Evolutionary conservation across 2,113 vertebrate genomes (phyloP).

Genomic region (Bagarius yarrelli): DNA sequence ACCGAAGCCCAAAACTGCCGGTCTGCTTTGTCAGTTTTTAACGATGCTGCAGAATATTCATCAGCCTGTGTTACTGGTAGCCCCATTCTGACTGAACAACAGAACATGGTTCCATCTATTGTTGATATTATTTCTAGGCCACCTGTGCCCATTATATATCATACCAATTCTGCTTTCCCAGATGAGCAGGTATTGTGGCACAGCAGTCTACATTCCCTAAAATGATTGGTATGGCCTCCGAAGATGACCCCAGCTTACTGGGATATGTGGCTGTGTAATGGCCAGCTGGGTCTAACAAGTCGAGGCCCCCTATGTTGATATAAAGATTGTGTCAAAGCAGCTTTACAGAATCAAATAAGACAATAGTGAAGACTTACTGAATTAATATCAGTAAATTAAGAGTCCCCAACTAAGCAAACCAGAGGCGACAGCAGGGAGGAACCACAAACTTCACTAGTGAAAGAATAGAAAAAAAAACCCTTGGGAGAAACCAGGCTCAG

Average conservation of each 20-base stretch:
- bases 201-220: neutral
- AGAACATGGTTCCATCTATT: neutral
- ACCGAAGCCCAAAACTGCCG: no score
- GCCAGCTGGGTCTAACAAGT: neutral
- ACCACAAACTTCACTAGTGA: no score
- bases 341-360: no score
- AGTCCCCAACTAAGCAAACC: no score
- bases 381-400: no score
- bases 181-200: neutral
- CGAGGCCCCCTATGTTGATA: no score
- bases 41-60: neutral
- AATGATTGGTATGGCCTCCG: neutral
- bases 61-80: neutral
- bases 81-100: neutral
- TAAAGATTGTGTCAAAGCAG: no score
- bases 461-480: no score
- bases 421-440: no score
- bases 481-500: no score
- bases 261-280: neutral
- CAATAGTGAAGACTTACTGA: no score
- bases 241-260: neutral
- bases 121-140: neutral
- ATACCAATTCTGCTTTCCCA: neutral
- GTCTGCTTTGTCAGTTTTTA: neutral
- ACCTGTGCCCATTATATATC: conserved; percentile 5